Evolutionary conservation across 1,140 invertebrate species (phyloP).

Genomic region (Charaxes varanes): DNA sequence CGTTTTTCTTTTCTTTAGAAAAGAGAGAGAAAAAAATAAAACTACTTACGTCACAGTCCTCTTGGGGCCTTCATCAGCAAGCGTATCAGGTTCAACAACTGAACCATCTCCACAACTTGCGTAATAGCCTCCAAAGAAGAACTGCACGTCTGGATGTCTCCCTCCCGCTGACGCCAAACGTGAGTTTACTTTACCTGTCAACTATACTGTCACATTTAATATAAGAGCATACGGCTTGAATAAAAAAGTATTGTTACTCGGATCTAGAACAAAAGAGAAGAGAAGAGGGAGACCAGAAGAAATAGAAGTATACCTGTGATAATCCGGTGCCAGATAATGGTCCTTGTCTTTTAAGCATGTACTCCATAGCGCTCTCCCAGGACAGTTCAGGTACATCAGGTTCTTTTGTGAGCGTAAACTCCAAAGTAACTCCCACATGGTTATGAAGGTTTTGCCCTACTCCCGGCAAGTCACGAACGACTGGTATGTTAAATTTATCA

Average conservation of each 20-base stretch:
- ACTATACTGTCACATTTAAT: too few relatives aligned
- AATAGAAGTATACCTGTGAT: too few relatives aligned
- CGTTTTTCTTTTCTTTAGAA: too few relatives aligned
- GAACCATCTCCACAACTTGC: conserved; percentile 76
- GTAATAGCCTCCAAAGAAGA: conserved; percentile 81
- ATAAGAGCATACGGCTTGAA: too few relatives aligned
- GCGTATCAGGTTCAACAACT: conserved; percentile 53
- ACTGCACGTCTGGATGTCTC: conserved; percentile 78
- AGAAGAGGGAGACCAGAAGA: too few relatives aligned
- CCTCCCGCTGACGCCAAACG: conserved; percentile 73
- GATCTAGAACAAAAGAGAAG: too few relatives aligned
- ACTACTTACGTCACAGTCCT: conserved; percentile 42
- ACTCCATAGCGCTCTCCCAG: conserved; percentile 77
- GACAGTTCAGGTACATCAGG: conserved; percentile 76
- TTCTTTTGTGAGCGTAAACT: conserved; percentile 68
- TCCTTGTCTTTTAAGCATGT: conserved; percentile 76
- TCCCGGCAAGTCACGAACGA: conserved; percentile 81
- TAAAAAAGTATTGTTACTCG: too few relatives aligned
- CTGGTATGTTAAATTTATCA: conserved; percentile 77
- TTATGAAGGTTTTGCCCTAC: conserved; percentile 86
- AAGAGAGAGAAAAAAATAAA: too few relatives aligned
- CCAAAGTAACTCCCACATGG: conserved; percentile 78
- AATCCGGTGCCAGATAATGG: conserved; percentile 78
- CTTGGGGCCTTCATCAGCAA: conserved; percentile 38
- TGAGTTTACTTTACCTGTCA: conserved; percentile 78